A percentile compares a stretch with the other conserved stretches of the same genome.
Evolutionary conservation across 2,113 vertebrate species (phyloP).

Genomic region (Mionectes macconnelli): DNA sequence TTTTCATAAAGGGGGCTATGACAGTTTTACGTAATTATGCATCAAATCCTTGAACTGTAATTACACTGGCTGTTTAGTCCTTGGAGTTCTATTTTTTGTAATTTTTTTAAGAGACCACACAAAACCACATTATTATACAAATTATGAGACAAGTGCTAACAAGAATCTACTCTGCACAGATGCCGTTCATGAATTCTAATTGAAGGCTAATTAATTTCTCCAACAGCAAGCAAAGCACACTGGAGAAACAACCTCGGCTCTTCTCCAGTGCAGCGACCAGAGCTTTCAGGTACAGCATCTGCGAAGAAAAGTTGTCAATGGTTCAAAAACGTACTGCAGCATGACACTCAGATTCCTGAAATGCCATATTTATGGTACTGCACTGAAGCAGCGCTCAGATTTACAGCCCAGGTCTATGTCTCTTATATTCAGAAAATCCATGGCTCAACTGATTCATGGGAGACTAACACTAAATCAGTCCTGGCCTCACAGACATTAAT

Average conservation of each 20-base stretch:
- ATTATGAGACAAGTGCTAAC: not conserved
- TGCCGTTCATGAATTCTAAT: not conserved
- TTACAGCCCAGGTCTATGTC: not conserved
- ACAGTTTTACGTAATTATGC: not conserved
- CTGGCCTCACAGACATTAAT: not conserved
- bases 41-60: not conserved
- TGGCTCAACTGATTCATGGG: not conserved
- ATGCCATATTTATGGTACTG: not conserved
- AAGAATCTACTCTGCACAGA: not conserved
- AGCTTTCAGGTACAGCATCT: not conserved
- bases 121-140: not conserved
- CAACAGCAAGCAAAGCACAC: not conserved
- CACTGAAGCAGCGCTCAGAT: not conserved
- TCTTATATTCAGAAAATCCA: not conserved
- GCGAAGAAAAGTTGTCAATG: not conserved
- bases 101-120: not conserved
- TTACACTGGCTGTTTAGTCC: not conserved
- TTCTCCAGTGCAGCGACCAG: not conserved
- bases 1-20: not conserved
- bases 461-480: not conserved
- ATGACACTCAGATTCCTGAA: not conserved
- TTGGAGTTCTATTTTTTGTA: not conserved
- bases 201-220: conserved; percentile 8
- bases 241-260: not conserved
- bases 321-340: not conserved